Evolutionary conservation across 2,113 vertebrate genomes (phyloP).

Genomic region (Gambusia holbrooki): DNA sequence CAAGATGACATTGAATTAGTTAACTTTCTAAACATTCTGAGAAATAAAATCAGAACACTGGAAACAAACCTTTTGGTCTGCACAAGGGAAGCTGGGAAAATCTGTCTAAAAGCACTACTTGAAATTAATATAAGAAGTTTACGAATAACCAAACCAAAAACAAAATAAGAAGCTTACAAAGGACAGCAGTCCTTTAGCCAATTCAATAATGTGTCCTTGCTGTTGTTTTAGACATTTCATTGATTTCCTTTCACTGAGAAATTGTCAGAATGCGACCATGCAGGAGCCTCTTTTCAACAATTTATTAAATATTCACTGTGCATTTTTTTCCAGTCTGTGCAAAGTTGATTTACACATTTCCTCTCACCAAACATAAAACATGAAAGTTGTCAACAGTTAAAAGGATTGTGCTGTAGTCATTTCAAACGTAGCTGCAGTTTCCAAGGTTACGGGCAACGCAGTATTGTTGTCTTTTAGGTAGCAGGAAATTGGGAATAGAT

Average conservation of each 20-base stretch:
- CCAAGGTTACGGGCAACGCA: constrained; percentile 67
- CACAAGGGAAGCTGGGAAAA: constrained; percentile 6
- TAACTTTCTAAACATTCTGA: constrained; percentile 20
- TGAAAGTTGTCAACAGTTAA: constrained; percentile 35
- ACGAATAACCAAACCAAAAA: constrained; percentile 43
- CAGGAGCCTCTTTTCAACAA: background rate
- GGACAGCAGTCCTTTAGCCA: constrained; percentile 42
- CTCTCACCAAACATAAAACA: constrained; percentile 4
- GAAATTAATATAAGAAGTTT: constrained; percentile 48
- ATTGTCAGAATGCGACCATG: background rate
- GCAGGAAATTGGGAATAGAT: constrained; percentile 36
- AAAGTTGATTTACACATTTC: constrained; percentile 11
- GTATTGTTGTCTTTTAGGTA: constrained; percentile 34
- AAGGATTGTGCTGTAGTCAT: constrained; percentile 33
- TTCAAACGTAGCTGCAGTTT: constrained; percentile 67
- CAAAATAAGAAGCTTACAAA: constrained; percentile 56
- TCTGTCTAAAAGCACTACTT: constrained; percentile 32
- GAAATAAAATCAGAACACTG: constrained; percentile 44
- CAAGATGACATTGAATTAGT: constrained; percentile 7
- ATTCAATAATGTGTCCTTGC: constrained; percentile 34
- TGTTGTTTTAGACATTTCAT: constrained; percentile 32
- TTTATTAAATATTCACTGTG: background rate
- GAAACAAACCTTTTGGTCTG: constrained; percentile 24
- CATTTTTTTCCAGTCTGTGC: background rate
- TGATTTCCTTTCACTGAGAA: constrained; percentile 30